A percentile compares a stretch with the other conserved stretches of the same genome.
phyloP scores from a whole-genome alignment of 2,113 vertebrate species.

The Aptenodytes forsteri region DNA sequence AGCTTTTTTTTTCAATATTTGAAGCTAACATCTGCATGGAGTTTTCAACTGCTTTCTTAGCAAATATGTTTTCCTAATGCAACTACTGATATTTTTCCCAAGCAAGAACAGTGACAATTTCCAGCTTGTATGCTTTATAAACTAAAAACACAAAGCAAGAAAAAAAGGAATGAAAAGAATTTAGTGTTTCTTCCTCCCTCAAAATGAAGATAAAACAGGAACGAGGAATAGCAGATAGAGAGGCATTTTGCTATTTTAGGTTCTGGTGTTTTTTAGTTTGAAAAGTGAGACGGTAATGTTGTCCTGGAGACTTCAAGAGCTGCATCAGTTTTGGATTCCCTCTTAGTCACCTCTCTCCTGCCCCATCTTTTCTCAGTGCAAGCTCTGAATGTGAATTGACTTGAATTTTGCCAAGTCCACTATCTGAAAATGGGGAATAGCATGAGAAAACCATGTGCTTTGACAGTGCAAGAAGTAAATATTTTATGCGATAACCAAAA shows the following conservation, averaged over 20 bases:
- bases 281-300: not conserved
- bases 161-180: slow-evolving; percentile 24
- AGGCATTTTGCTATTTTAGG: not conserved
- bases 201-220: slow-evolving; percentile 22
- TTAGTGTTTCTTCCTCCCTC: not conserved
- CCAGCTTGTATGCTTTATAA: not conserved
- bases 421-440: not conserved
- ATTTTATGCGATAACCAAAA: not conserved
- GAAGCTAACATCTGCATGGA: not conserved
- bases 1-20: not conserved
- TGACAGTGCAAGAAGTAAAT: not conserved
- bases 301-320: not conserved
- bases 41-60: not conserved
- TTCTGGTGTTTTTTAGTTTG: not conserved
- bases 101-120: not conserved
- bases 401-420: not conserved
- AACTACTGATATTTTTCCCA: not conserved
- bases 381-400: not conserved
- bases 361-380: not conserved
- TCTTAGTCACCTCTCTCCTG: not conserved
- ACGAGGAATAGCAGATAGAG: not conserved
- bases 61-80: not conserved
- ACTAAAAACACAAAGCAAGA: not conserved
- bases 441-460: not conserved
- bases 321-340: not conserved